Conservation (phyloP, 1,140 invertebrate genomes). For the Tetramorium simillimum region DNA sequence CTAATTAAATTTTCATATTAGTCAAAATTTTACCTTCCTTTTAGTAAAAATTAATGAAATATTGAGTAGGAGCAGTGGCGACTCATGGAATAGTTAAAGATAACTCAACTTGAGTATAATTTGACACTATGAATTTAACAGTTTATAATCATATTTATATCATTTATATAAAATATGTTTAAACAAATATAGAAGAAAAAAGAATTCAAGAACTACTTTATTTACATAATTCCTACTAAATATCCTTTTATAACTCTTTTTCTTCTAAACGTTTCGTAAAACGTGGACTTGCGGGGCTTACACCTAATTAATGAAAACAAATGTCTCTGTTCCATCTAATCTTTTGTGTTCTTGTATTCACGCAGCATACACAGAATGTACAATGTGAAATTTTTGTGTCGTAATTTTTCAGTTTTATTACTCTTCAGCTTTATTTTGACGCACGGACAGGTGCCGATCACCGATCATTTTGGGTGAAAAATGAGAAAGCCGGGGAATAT, state of each 20-base stretch:
- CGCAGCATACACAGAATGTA: not conserved
- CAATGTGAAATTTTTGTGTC: not conserved
- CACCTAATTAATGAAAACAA: not conserved
- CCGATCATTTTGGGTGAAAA: conserved; percentile 30
- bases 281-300: not conserved
- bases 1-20: too few species aligned
- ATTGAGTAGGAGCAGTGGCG: too few species aligned
- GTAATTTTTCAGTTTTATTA: conserved; percentile 6
- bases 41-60: too few species aligned
- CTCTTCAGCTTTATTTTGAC: not conserved
- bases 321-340: not conserved
- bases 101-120: too few species aligned
- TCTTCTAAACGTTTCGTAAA: not conserved
- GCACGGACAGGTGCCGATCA: not conserved
- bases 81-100: too few species aligned
- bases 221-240: too few species aligned
- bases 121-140: too few species aligned
- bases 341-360: not conserved
- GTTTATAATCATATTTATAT: not conserved
- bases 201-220: too few species aligned
- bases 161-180: not conserved
- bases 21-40: too few species aligned
- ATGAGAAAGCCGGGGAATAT: not conserved
- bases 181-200: too few species aligned
- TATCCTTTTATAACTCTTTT: not conserved